These are phyloP conservation scores for Globicephala melas DNA, from an alignment of 2,113 vertebrate genomes.

Conservation along the genomic window DNA sequence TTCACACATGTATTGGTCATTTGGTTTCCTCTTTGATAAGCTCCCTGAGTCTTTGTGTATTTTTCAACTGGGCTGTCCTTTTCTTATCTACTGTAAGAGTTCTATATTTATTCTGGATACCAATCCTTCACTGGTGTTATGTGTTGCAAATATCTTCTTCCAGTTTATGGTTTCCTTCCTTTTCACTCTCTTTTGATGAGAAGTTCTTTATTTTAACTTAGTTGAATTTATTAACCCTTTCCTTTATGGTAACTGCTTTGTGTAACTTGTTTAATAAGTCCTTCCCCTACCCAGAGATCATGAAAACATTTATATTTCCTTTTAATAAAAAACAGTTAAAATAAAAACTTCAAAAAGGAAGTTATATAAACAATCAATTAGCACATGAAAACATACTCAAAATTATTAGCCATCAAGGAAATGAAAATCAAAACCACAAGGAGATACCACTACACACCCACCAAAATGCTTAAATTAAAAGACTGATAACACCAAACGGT, in stretches of 20 bases:
- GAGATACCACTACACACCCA: not conserved
- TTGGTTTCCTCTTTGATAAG: not conserved
- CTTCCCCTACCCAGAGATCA: not conserved
- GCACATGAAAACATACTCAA: slow-evolving; percentile 6
- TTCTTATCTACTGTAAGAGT: not conserved
- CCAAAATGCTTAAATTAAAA: not conserved
- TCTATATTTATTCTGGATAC: not conserved
- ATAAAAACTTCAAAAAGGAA: not conserved
- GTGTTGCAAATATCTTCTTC: not conserved
- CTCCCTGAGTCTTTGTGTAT: not conserved
- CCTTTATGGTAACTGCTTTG: not conserved
- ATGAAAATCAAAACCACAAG: slow-evolving; percentile 14
- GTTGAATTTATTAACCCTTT: not conserved
- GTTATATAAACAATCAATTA: not conserved
- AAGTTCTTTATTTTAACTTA: not conserved
- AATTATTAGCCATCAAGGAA: not conserved
- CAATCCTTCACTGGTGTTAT: not conserved
- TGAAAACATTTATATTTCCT: not conserved
- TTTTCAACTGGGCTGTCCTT: not conserved
- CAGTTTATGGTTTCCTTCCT: not conserved
- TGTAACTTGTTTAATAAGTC: not conserved
- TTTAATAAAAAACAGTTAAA: not conserved
- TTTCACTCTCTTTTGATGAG: not conserved
- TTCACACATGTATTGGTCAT: not conserved
- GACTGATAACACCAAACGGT: not conserved